Base-by-base conservation (phyloP, 1,140 invertebrate species). In the Himalopsyche phryganea region DNA sequence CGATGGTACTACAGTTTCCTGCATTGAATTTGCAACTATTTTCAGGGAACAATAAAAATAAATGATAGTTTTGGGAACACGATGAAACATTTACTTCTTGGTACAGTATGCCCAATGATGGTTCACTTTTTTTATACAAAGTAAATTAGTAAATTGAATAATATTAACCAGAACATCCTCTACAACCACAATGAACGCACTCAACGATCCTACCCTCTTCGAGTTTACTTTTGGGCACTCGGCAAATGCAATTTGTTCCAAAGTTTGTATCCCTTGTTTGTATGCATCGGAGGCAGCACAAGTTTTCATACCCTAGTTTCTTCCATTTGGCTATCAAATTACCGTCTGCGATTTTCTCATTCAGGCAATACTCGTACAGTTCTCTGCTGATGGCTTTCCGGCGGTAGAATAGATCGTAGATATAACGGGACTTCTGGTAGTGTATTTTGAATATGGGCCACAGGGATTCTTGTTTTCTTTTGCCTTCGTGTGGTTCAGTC, bases 281-380 rank as follows among this genome's bases (percentile, higher is more conserved):
- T 69, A 99, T 98, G 71, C 98, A 99, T 9, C 96, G 81, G n/a
- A 99, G 77, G 73, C 98, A 99, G 69, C 98, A 99, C 4, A 99
- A 77, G 72, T 98, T 99, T 77, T 99, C 98, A 79, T 98, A 99
- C 0, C 98, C 98, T 63, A 94, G 91, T 75, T 99, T 99, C 72
- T 99, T 99, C 98, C 98, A 99, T 72, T 99, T 99, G 0, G 98
- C 98, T 67, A 99, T 99, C 1, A 99, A 77, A 71, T 98, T 98
- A 59, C 87, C 88, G 72, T 99, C 97, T 0, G 97, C 97, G 60
- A 99, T 96, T 69, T 96, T 96, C 74, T 98, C 94, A 66, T 94
- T 92, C 1, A 99, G 68, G 66, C 96, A 99, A 69, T 95, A 99
- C 50, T 99, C 94, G 70, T 99, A 99, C 0, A 99, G 73, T 74